phyloP scores from a whole-genome alignment of 2,113 vertebrate genomes.

The Vulpes vulpes region DNA sequence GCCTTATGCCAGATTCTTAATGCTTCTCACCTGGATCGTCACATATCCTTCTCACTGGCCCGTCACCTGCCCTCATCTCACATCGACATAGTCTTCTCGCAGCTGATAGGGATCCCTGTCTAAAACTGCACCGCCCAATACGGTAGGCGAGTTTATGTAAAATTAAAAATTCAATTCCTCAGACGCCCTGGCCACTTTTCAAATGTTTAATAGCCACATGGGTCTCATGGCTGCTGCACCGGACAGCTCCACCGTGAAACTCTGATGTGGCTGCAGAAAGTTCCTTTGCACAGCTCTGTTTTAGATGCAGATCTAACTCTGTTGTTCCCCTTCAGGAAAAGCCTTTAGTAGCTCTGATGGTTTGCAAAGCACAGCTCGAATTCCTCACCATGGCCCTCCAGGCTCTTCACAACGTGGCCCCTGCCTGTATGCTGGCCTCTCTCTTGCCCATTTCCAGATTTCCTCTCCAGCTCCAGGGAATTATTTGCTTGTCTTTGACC shows the following conservation, averaged over 20 bases:
- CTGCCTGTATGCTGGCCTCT: accelerated
- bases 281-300: too few species aligned
- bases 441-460: neutral
- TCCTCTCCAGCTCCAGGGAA: neutral
- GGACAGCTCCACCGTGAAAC: too few species aligned
- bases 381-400: neutral
- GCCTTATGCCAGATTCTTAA: neutral
- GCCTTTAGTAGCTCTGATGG: neutral
- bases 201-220: neutral
- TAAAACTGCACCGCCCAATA: neutral
- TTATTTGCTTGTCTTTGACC: neutral
- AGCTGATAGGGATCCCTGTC: neutral
- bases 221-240: neutral
- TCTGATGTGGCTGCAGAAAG: accelerated
- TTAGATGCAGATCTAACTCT: too few species aligned
- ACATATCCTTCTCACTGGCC: neutral
- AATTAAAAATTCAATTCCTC: neutral
- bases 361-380: neutral
- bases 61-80: neutral
- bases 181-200: neutral
- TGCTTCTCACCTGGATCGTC: neutral
- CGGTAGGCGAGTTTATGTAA: neutral
- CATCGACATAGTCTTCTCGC: neutral
- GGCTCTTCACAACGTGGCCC: accelerated
- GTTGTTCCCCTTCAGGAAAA: neutral